Base-by-base conservation (phyloP, 1,140 invertebrate genomes). In the Asbolus verrucosus region DNA sequence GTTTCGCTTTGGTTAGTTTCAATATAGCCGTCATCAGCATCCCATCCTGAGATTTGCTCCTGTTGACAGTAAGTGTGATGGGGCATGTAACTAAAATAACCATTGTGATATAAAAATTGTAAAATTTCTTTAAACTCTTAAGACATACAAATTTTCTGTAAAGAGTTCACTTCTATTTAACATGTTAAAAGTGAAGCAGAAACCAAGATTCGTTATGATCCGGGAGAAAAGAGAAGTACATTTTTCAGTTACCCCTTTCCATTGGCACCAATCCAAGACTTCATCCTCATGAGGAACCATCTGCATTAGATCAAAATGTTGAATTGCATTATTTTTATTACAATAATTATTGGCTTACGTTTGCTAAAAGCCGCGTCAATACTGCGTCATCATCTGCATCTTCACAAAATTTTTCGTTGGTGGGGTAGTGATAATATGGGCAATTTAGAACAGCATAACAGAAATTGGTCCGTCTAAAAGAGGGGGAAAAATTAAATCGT, bases 181-280 rank as follows among this genome's bases (percentile, higher is more conserved):
- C 33, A 36, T 36, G 11, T 36, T 36, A 11, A 36, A 36, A 5
- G 33, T n/a, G 11, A 36, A 36, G 11, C 33, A 36, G 11, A 36
- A 2, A 6, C 33, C 33, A 11, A 2, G 5, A n/a, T 11, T 11
- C 11, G 33, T 36, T 36, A 36, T 8, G 2, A 36, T 11, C 33
- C 5, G 33, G 11, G 11, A 8, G 11, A 36, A 36, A 36, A 36
- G 5, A 84, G 79, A 1, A 81, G 82, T 1, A 84, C 81, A 13
- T 79, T 72, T 2, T 75, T 62, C 0, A 80, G 77, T 77, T 90
- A 90, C 0, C 89, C 89, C 1, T 79, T 76, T 71, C 90, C 87
- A 41, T 89, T 3, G 3, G 24, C 24, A 27, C 3, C 8, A 27
- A 27, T 3, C 3, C 3, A 27, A 4, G 8, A 8, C 8, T 27